Evolutionary conservation across 2,113 vertebrate genomes (phyloP).

Genomic region (Cyanistes caeruleus): DNA sequence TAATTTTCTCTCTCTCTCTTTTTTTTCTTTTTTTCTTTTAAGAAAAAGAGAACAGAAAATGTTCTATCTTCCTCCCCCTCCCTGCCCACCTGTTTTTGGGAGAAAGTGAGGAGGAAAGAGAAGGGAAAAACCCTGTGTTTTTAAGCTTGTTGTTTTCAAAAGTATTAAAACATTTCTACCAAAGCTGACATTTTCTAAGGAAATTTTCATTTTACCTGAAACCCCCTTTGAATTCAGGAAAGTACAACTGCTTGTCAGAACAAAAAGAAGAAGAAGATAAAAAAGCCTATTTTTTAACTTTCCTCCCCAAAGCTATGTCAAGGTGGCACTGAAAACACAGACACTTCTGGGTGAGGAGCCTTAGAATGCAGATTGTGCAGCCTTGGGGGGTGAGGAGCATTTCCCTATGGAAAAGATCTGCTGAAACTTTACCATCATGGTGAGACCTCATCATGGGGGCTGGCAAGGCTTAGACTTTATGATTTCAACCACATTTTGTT

Average conservation of each 20-base stretch:
- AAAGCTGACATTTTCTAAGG: background rate
- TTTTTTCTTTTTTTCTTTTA: too few species aligned
- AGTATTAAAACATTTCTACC: background rate
- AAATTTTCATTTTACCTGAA: constrained; percentile 14
- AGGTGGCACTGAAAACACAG: background rate
- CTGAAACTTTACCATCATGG: background rate
- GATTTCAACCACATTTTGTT: background rate
- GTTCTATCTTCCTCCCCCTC: background rate
- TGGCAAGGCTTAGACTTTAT: background rate
- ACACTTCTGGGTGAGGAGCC: background rate
- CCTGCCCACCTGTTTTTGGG: background rate
- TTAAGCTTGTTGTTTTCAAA: background rate
- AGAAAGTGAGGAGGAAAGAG: background rate
- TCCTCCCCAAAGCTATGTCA: background rate
- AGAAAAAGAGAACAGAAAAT: background rate
- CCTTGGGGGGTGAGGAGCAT: background rate
- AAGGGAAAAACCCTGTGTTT: background rate
- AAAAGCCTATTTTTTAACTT: background rate
- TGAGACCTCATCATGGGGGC: background rate
- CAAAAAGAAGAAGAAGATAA: background rate
- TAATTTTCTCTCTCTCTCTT: background rate
- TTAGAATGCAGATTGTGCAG: background rate
- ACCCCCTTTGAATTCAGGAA: background rate
- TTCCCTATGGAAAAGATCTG: background rate
- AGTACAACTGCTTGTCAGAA: background rate